Evolutionary conservation across 1,140 invertebrate species (phyloP).

Genomic region (Temnothorax nylanderi): DNA sequence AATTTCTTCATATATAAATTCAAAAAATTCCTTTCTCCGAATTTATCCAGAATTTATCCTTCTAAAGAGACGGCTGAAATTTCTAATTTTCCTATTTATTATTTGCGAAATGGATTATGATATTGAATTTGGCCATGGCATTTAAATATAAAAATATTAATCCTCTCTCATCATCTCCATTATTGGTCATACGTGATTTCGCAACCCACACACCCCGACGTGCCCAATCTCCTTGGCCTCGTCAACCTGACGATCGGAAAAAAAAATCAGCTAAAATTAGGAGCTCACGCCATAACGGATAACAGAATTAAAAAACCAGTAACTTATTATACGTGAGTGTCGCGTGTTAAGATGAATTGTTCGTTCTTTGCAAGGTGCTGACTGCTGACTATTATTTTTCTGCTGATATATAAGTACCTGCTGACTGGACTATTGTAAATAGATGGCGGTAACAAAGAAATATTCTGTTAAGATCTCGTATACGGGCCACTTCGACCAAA

Average conservation of each 20-base stretch:
- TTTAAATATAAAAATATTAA: background rate
- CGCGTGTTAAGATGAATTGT: background rate
- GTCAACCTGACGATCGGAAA: background rate
- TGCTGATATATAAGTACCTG: background rate
- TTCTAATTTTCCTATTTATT: background rate
- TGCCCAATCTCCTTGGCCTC: constrained; percentile 42
- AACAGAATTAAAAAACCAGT: background rate
- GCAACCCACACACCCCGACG: constrained; percentile 48
- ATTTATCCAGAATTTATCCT: background rate
- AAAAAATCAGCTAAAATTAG: constrained; percentile 41
- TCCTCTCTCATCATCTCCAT: constrained; percentile 19
- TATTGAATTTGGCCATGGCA: background rate
- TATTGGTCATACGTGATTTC: constrained; percentile 33
- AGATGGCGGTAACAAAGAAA: background rate
- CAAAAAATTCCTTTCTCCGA: background rate
- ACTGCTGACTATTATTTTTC: background rate
- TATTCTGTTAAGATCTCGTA: background rate
- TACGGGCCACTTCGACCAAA: too few species aligned
- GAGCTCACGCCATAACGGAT: constrained; percentile 23
- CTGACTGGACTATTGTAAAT: background rate
- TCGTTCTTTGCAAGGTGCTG: background rate
- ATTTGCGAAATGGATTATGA: background rate
- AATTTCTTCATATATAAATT: background rate
- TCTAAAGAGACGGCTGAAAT: background rate
- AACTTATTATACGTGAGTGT: background rate